These are phyloP conservation scores for Verasper variegatus DNA, from an alignment of 2,113 vertebrate species.

Conservation along the genomic window DNA sequence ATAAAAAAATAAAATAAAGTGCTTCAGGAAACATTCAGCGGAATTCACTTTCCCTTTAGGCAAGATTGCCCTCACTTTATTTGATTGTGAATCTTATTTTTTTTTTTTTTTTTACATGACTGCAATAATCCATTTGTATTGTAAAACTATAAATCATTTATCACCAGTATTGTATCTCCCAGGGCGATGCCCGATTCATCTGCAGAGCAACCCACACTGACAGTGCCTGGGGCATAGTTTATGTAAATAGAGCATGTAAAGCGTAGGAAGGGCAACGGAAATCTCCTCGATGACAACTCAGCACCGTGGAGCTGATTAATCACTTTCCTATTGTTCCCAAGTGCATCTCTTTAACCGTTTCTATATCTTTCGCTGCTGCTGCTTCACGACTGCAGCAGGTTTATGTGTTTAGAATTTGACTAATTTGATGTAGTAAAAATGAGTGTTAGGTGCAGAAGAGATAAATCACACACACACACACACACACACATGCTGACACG, in stretches of 20 bases:
- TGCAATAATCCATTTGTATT: slow-evolving; percentile 49
- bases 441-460: neutral
- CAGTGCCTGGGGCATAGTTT: slow-evolving; percentile 40
- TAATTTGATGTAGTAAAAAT: slow-evolving; percentile 6
- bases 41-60: neutral
- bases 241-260: slow-evolving; percentile 60
- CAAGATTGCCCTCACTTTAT: slow-evolving; percentile 23
- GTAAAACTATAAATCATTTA: slow-evolving; percentile 47
- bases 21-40: neutral
- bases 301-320: slow-evolving; percentile 46
- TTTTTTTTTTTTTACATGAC: slow-evolving; percentile 34
- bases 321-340: slow-evolving; percentile 17
- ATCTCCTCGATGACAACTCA: slow-evolving; percentile 24
- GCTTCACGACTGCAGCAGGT: neutral
- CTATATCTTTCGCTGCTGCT: slow-evolving; percentile 7
- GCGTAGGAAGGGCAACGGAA: slow-evolving; percentile 32
- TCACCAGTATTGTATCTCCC: slow-evolving; percentile 35
- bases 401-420: slow-evolving; percentile 12
- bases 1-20: neutral
- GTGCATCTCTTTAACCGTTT: slow-evolving; percentile 23
- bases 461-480: neutral
- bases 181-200: slow-evolving; percentile 28
- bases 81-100: slow-evolving; percentile 53
- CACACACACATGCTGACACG: neutral
- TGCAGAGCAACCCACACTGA: slow-evolving; percentile 29